Evolutionary conservation across 2,113 vertebrate species (phyloP), one percentile per base, ranked within the genome.

Genomic region (Macquaria australasica): DNA sequence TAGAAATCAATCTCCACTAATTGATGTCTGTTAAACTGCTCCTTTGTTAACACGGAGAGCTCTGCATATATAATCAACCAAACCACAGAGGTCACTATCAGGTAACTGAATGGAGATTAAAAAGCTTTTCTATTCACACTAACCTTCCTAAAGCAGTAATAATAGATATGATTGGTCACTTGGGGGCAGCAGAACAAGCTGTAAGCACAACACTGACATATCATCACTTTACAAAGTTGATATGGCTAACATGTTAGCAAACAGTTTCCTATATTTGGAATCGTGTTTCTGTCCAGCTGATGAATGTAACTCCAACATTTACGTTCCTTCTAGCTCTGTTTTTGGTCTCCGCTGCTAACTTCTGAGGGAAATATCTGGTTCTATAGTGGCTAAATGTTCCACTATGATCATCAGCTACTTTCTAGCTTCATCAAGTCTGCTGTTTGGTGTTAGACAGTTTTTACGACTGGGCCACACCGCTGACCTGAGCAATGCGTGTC

Each of bases 21-120:
- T 18, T 71, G 55, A 66, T 58, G 28, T 83, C 56, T 69, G 70
- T 69, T 59, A 48, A 74, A 77, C 43, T 34, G 37, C 23, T 25
- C 39, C 50, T 71, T 53, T 53, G 59, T 60, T 84, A 73, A 73
- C 45, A 43, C 34, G n/a, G n/a, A 58, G 11, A 41, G 50, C 75
- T 79, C 39, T 51, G 58, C 16, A n/a, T 12, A 53, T 45, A 68
- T 18, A 43, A 70, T 51, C 69, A 71, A 64, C 48, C 28, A 37
- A 55, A 72, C 64, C 63, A 31, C 58, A 59, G 45, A 41, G 56
- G 50, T 75, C 80, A 58, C 9, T 6, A 31, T 64, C 28, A 11
- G 63, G 50, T 8, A 60, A 70, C 37, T 16, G 23, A 50, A 39
- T 6, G 21, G 37, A 55, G 25, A 16, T 56, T 25, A 25, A 50